Evolutionary conservation across 2,113 vertebrate genomes (phyloP).

Genomic region (Patagioenas fasciata): DNA sequence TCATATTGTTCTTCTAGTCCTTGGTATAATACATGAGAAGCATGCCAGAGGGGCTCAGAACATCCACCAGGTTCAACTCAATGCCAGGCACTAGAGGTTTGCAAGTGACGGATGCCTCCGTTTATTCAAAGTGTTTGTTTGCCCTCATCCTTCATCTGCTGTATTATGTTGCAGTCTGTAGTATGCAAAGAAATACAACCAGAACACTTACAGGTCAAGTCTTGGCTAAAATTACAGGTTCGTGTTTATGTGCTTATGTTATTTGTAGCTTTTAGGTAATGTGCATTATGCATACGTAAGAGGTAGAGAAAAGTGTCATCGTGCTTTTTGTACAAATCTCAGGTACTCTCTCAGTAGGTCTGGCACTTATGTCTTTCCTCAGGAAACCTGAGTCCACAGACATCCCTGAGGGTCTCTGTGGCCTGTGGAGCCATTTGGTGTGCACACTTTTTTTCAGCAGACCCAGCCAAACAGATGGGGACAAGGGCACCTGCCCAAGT

Average conservation of each 20-base stretch:
- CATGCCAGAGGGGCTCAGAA: background rate
- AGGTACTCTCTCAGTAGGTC: background rate
- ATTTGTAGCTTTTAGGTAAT: background rate
- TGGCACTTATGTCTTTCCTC: background rate
- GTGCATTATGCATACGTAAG: rapidly evolving
- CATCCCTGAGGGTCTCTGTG: background rate
- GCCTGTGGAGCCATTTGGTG: background rate
- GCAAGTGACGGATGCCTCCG: rapidly evolving
- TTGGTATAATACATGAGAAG: background rate
- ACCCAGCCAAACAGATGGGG: rapidly evolving
- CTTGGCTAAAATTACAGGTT: background rate
- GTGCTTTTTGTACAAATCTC: background rate
- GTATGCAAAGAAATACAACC: background rate
- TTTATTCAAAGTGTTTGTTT: background rate
- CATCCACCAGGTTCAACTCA: background rate
- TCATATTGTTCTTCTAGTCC: background rate
- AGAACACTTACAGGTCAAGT: background rate
- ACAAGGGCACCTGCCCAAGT: background rate
- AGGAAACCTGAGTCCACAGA: rapidly evolving
- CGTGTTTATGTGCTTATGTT: background rate
- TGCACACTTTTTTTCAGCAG: background rate
- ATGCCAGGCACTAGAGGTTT: background rate
- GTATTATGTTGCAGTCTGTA: background rate
- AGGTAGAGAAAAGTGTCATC: background rate
- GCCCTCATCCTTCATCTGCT: background rate